phyloP scores from a whole-genome alignment of 2,888 invertebrate species.

The Danaus chrysippus region DNA sequence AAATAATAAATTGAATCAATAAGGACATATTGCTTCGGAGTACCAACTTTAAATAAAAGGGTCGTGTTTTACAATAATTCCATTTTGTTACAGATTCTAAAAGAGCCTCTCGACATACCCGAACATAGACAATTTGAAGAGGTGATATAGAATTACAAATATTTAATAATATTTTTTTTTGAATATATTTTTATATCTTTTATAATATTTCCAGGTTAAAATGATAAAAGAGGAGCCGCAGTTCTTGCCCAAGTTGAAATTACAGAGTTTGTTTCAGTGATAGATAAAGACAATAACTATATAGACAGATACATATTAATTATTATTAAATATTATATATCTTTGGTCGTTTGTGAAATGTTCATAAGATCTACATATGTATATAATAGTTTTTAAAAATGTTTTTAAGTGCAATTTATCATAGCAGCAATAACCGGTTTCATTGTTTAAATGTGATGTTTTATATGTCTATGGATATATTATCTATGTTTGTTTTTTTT shows the following conservation, averaged over 20 bases:
- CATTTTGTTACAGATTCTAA: slow-evolving; percentile 33
- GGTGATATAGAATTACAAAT: slow-evolving; percentile 18
- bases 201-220: slow-evolving; percentile 54
- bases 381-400: slow-evolving; percentile 36
- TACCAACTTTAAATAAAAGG: too few species aligned
- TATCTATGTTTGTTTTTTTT: not conserved
- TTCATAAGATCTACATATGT: slow-evolving; percentile 25
- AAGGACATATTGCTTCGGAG: too few species aligned
- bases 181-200: not conserved
- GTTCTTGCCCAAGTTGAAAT: slow-evolving; percentile 66
- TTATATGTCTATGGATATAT: not conserved
- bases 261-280: slow-evolving; percentile 72
- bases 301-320: not conserved
- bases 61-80: not conserved
- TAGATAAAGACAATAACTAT: slow-evolving; percentile 20
- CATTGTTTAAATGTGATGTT: slow-evolving; percentile 25
- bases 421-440: slow-evolving; percentile 28
- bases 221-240: slow-evolving; percentile 57
- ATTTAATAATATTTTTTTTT: not conserved
- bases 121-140: slow-evolving; percentile 35
- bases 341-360: slow-evolving; percentile 16
- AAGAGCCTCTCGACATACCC: slow-evolving; percentile 37
- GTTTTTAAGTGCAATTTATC: slow-evolving; percentile 47
- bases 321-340: slow-evolving; percentile 4
- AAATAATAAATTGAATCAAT: too few species aligned